Evolutionary conservation across 2,888 invertebrate genomes (phyloP).

Genomic region (Dorcus hopei): DNA sequence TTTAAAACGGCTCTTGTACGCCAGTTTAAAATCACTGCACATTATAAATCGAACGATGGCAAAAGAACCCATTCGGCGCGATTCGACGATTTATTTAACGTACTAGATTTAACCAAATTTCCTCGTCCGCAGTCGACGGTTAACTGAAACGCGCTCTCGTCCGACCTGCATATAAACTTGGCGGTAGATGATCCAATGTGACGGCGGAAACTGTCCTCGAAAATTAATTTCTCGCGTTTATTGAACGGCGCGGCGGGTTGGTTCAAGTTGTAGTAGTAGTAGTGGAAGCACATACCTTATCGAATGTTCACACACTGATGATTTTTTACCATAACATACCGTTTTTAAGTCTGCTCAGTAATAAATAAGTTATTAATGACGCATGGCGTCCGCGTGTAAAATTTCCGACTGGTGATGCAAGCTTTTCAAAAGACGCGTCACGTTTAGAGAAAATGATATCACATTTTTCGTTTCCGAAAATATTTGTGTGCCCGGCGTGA

Average conservation of each 20-base stretch:
- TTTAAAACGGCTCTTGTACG: slow-evolving; percentile 20
- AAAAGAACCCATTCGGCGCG: slow-evolving; percentile 17
- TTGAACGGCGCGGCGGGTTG: not conserved
- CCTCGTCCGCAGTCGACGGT: not conserved
- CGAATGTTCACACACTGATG: not conserved
- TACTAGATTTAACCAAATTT: not conserved
- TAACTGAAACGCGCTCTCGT: not conserved
- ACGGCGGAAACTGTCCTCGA: not conserved
- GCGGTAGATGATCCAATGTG: not conserved
- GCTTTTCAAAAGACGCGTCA: slow-evolving; percentile 6
- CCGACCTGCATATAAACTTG: not conserved
- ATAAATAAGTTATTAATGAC: not conserved
- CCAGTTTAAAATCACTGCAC: slow-evolving; percentile 13
- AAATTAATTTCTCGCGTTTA: not conserved
- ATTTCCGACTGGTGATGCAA: slow-evolving; percentile 4
- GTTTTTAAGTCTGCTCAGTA: too few relatives aligned
- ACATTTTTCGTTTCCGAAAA: too few relatives aligned
- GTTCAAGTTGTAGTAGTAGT: not conserved
- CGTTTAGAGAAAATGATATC: not conserved
- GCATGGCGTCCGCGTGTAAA: not conserved
- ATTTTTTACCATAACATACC: too few relatives aligned
- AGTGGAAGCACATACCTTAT: not conserved
- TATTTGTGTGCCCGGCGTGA: too few relatives aligned
- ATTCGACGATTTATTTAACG: not conserved
- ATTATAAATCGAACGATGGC: slow-evolving; percentile 11